Evolutionary conservation across 2,888 invertebrate species (phyloP), one percentile per base, ranked within the genome.

Genomic region (Ennomos erosarius): DNA sequence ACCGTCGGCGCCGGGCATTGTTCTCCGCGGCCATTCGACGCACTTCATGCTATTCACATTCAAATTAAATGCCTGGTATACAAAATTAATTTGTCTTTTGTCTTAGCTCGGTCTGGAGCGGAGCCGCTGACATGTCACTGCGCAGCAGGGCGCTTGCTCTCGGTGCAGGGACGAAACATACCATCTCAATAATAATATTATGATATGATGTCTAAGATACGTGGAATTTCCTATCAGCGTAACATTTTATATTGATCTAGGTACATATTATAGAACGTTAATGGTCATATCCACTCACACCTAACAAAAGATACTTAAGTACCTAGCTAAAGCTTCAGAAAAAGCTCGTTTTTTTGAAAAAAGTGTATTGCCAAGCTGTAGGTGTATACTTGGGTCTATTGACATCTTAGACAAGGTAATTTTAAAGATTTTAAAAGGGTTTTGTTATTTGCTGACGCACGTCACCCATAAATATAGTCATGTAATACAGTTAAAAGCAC

Each of bases 11-110:
- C 90, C 91, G 88, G 84, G 84, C 83, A 91, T 91, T 92, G 91
- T 91, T 91, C 89, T 88, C 87, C 75, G 74, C 80, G 85, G 81
- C 89, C 89, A 91, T 91, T 91, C 92, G 92, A 89, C 90, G 89
- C 92, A 91, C 90, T 91, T 90, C 92, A 91, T 85, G 92, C 90
- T 91, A 91, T 91, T 92, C 91, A 89, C 90, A 91, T 91, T 92
- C 88, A 91, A 92, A 92, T 92, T 91, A 92, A 92, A 91, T 88
- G 89, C 85, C 84, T 84, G 85, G 90, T 89, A 91, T 92, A 91
- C 90, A 88, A 90, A 90, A 91, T 92, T 92, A 91, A 92, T 92
- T 92, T 91, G 91, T 92, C 92, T 90, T 92, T 92, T 92, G 92
- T 92, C 87, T 91, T 88, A 90, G 87, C 78, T 80, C 78, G 74